Percentiles rank a stretch among this genome's conserved stretches.
Conservation (phyloP, 2,797 vertebrate species). For the Tiaroga cobitis region DNA sequence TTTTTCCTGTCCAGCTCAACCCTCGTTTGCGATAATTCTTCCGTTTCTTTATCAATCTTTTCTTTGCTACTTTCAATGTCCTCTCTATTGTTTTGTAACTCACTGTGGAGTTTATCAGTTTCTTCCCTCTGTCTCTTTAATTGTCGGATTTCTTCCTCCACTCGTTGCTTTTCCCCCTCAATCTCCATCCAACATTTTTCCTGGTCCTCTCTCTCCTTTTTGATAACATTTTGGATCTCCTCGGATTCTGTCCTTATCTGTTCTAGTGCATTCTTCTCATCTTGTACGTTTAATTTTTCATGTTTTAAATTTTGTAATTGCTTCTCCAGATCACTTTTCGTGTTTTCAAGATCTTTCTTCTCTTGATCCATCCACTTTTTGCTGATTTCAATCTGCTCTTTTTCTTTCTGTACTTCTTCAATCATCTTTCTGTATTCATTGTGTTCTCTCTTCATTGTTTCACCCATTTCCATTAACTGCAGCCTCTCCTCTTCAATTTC, state of each 20-base stretch:
- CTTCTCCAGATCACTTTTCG: not conserved
- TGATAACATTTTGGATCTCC: constrained; percentile 1
- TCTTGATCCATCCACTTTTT: constrained; percentile 14
- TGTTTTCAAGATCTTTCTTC: constrained; percentile 3
- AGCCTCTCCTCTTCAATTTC: constrained; percentile 18
- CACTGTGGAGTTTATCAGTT: not conserved
- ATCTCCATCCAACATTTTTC: constrained; percentile 7
- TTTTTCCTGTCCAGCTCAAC: not conserved
- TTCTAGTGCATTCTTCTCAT: constrained; percentile 5
- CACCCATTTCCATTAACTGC: constrained; percentile 10
- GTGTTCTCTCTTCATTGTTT: not conserved
- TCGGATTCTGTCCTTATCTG: not conserved
- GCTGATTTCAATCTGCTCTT: constrained; percentile 11
- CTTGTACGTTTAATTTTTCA: not conserved
- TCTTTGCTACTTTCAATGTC: constrained; percentile 20
- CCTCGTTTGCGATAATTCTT: constrained; percentile 1
- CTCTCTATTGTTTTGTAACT: not conserved
- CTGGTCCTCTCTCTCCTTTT: constrained; percentile 24
- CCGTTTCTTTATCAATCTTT: constrained; percentile 6
- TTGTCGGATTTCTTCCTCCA: not conserved
- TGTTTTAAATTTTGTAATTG: constrained; percentile 15
- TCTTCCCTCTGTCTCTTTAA: constrained; percentile 1
- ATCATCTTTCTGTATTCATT: constrained; percentile 5
- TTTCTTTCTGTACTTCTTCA: constrained; percentile 23
- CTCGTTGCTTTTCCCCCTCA: constrained; percentile 10